Evolutionary conservation across 2,888 invertebrate species (phyloP), one percentile per base, ranked within the genome.

Genomic region (Amaurobius ferox): DNA sequence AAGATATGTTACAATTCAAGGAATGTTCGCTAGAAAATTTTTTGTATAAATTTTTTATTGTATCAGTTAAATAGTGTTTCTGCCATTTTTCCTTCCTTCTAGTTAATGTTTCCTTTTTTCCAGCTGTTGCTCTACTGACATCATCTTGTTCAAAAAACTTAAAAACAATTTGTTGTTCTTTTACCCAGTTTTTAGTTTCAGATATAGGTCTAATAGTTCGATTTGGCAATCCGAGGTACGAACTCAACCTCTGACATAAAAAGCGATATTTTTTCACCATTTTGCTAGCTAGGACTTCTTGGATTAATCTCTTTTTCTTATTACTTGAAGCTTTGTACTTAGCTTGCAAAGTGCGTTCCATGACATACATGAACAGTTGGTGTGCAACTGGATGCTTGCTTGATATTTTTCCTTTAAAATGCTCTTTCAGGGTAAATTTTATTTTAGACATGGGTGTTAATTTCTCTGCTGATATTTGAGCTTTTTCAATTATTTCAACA

Each of bases 351-450:
- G 16, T 19, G 6, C 16, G 6, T 16, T 55, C 5, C 16, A 9
- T 19, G 5, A 55, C 55, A 55, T 55, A n/a, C n/a, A 55, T 19
- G 16, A 55, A 55, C 23, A 55, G 23, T 16, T 55, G 7, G 55
- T n/a, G 55, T 55, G 55, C 16, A 55, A 55, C 55, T 19, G 55
- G 55, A 16, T 55, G 55, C 16, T 55, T 55, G 6, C n/a, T 55
- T 6, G n/a, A 9, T 55, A 55, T 55, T 55, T 55, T 55, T 55
- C n/a, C 55, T 55, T 55, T 55, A 19, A 55, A 55, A 55, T 55
- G 16, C 16, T 55, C 16, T 55, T 55, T 19, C 6, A 55, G 16
- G 55, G 55, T 55, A 9, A 55, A 6, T 55, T 19, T 55, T 55
- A n/a, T 55, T 55, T 55, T 55, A 6, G 55, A 19, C 23, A 9